Percentiles rank a stretch among this genome's conserved stretches.
Conservation (phyloP, 2,113 vertebrate genomes). For the Dissostichus mawsoni region DNA sequence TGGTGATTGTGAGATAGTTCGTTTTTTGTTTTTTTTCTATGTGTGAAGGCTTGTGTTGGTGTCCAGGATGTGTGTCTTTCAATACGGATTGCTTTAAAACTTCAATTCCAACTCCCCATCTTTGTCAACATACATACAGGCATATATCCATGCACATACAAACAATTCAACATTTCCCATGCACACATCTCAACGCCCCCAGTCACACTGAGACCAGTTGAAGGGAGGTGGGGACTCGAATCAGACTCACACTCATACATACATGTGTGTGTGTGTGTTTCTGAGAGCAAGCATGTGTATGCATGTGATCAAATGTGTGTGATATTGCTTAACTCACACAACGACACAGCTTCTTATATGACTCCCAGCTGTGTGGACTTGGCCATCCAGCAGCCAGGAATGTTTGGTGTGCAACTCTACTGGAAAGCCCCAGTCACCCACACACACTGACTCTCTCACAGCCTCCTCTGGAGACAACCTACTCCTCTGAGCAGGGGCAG, state of each 20-base stretch:
- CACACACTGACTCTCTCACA: constrained; percentile 41
- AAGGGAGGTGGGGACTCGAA: not conserved
- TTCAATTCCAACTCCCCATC: not conserved
- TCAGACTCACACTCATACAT: not conserved
- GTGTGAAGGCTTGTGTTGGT: constrained; percentile 29
- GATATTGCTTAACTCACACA: constrained; percentile 71
- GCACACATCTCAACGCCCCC: not conserved
- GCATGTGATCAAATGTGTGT: constrained; percentile 6
- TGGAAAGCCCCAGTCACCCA: constrained; percentile 79
- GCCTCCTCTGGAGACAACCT: constrained; percentile 54
- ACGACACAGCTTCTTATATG: constrained; percentile 76
- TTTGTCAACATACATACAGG: not conserved
- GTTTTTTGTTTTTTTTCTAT: constrained; percentile 5
- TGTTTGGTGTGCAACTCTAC: constrained; percentile 77
- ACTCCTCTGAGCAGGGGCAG: constrained; percentile 61
- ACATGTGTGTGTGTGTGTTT: not conserved
- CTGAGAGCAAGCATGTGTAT: not conserved
- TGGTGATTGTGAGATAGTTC: constrained; percentile 47
- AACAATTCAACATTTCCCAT: not conserved
- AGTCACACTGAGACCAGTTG: constrained; percentile 17
- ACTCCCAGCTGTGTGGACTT: constrained; percentile 80
- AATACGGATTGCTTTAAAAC: not conserved
- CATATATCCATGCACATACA: not conserved
- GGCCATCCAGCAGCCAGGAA: constrained; percentile 79
- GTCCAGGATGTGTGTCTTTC: constrained; percentile 1